Base-by-base conservation (phyloP, 1,140 invertebrate species). In the Heliconius melpomene region DNA sequence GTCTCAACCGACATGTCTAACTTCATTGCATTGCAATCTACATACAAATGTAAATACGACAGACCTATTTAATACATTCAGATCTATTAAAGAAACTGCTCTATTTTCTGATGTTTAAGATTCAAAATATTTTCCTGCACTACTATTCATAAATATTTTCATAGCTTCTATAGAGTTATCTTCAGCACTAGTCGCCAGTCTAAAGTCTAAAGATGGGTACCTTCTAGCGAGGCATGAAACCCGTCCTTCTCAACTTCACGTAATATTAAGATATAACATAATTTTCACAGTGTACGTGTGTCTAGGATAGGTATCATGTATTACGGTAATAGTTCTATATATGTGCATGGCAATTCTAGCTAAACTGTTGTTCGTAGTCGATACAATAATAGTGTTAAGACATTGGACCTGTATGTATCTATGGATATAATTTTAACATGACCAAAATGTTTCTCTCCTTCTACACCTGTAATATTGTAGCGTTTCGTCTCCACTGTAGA, bases 281-380 rank as follows among this genome's bases (percentile, higher is more conserved):
- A 83, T 80, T 79, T 91, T 93, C 91, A 92, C 91, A 84, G 85
- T 93, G 90, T 93, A 93, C 87, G 89, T 93, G 92, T 93, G 91
- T 87, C 85, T 94, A 94, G 92, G 83, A 85, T 92, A 92, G 91
- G 91, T 90, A 90, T 88, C 85, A 87, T 90, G 81, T 89, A 89
- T 90, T 89, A 89, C 86, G 84, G 77, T 87, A 86, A 87, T 91
- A 92, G 89, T 85, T 89, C 87, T 87, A 89, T 91, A 83, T 91
- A 92, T 89, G 90, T 91, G 92, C 92, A 94, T 94, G 92, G 89
- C 91, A 90, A 85, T 89, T 90, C 84, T 94, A 94, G 92, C 87
- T 93, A 90, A 92, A 91, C 85, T 90, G 91, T 94, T 94, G 91
- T 93, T 91, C 88, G 92, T 94, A 94, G 91, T 84, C 89, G 90